Evolutionary conservation across 1,140 invertebrate species (phyloP), one percentile per base, ranked within the genome.

Genomic region (Conus betulinus): DNA sequence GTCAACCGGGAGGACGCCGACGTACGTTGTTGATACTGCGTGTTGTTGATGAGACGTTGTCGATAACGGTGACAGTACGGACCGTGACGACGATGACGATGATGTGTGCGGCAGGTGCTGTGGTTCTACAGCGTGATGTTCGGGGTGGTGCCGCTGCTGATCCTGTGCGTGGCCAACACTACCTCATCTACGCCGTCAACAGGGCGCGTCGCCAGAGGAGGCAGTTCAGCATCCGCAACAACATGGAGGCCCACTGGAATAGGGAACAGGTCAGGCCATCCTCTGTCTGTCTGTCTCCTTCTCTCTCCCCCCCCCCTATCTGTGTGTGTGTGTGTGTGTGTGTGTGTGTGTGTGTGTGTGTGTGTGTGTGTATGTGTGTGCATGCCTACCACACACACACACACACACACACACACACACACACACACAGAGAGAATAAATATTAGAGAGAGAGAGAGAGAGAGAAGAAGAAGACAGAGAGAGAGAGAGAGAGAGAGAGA

Each of bases 81-180:
- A 71, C 20, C 11, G 20, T 71, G 67, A 71, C 20, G 67, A 71
- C 20, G 67, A 71, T 71, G 67, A 71, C 20, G 67, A 71, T 71
- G 67, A 71, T 71, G 67, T 17, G 57, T 8, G 84, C n/a, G 85
- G 52, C 25, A 91, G 91, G 57, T 91, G 86, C 74, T 78, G 63
- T 94, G 93, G 93, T n/a, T 92, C n/a, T 92, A 93, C 89, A 91
- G 88, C 79, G 76, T 91, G 23, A 63, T 89, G 51, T 89, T 94
- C 63, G 91, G 92, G 51, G 90, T 93, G 79, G 81, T 93, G 15
- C 93, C 93, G 1, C 89, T 91, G 25, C 17, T 91, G 20, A 87
- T 93, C 27, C 89, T 94, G 10, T 87, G 86, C 63, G 57, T 89
- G 51, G 88, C 92, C 15, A 94, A 94, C 85, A 82, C 90, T 92